Evolutionary conservation across 2,797 vertebrate species (phyloP).

Genomic region (Tadarida brasiliensis): DNA sequence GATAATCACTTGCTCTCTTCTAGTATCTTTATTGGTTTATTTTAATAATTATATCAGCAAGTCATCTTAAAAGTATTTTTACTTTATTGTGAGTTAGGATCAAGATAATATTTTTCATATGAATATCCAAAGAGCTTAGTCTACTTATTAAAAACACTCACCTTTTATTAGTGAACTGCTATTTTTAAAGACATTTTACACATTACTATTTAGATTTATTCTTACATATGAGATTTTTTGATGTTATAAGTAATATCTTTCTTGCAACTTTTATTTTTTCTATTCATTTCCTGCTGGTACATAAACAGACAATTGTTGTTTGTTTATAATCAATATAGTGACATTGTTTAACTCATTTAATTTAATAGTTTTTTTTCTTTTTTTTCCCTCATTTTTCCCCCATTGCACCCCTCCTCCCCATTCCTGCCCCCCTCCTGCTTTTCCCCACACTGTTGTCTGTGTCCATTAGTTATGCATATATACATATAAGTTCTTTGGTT

Average conservation of each 20-base stretch:
- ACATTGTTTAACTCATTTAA: background rate
- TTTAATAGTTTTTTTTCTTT: background rate
- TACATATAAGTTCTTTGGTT: too few relatives aligned
- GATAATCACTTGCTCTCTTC: background rate
- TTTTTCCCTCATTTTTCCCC: too few relatives aligned
- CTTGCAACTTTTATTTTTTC: background rate
- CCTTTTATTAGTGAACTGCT: background rate
- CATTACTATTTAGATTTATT: slow-evolving; percentile 24
- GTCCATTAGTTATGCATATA: too few relatives aligned
- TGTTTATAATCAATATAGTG: background rate
- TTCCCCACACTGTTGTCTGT: too few relatives aligned
- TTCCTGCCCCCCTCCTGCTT: too few relatives aligned
- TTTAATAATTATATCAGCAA: background rate
- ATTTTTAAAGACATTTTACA: background rate
- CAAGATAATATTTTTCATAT: background rate
- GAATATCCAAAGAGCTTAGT: background rate
- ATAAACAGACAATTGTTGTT: background rate
- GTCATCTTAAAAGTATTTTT: background rate
- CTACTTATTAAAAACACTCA: background rate
- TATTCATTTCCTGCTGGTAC: background rate
- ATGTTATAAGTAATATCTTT: background rate
- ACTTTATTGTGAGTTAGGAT: background rate
- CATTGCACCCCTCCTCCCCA: too few relatives aligned
- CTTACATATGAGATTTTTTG: background rate
- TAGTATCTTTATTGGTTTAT: background rate